A percentile compares a stretch with the other conserved stretches of the same genome.
These are phyloP conservation scores for Sialia sialis DNA, from an alignment of 2,113 vertebrate species.

Conservation along the genomic window DNA sequence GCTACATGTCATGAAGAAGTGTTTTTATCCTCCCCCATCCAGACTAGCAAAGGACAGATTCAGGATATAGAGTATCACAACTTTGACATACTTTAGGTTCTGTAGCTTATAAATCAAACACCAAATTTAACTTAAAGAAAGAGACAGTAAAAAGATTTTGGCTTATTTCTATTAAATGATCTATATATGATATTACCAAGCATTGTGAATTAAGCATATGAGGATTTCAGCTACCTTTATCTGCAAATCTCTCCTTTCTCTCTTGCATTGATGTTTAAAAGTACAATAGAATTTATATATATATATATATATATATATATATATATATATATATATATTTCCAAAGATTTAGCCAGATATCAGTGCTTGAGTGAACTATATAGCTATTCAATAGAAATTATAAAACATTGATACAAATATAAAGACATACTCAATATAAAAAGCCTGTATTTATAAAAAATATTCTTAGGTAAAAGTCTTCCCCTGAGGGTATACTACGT, in stretches of 20 bases:
- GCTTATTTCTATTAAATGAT: neutral
- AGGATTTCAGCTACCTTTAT: conserved; percentile 43
- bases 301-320: conserved; percentile 20
- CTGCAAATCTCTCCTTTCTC: conserved; percentile 8
- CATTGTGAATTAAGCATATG: neutral
- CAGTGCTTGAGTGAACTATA: conserved; percentile 96
- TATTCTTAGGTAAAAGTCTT: conserved; percentile 86
- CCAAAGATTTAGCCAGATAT: conserved; percentile 79
- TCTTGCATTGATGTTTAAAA: conserved; percentile 54
- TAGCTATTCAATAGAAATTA: conserved; percentile 83
- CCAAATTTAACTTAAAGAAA: neutral
- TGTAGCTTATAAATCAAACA: neutral
- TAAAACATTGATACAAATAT: conserved; percentile 80
- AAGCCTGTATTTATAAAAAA: conserved; percentile 93
- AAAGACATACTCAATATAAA: conserved; percentile 86
- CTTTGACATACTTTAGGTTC: neutral
- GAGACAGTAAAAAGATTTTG: neutral
- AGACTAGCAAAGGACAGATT: neutral
- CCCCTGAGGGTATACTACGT: conserved; percentile 93
- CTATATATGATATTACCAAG: neutral
- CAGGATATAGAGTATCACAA: neutral
- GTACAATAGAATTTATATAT: conserved; percentile 47
- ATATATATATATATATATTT: conserved; percentile 22
- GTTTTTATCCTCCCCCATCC: neutral
- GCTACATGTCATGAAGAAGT: neutral